Conservation (phyloP, 2,113 vertebrate genomes). For the Speoplatyrhinus poulsoni region DNA sequence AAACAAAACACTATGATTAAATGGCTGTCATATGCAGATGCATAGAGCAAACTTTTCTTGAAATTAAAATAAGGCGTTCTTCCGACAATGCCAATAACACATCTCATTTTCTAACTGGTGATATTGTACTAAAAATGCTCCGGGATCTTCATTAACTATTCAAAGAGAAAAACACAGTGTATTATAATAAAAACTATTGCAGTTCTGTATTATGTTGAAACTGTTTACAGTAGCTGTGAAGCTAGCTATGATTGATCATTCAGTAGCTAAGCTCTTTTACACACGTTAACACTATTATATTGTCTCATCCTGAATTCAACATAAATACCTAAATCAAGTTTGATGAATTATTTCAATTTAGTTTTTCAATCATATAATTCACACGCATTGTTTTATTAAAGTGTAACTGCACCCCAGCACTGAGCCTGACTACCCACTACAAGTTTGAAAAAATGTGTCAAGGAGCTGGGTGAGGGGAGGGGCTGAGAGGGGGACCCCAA, state of each 20-base stretch:
- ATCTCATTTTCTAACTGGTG: background rate
- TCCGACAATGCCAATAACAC: conserved; percentile 46
- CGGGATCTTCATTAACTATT: too few relatives aligned
- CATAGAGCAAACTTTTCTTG: conserved; percentile 48
- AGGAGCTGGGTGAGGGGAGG: too few relatives aligned
- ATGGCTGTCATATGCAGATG: conserved; percentile 55
- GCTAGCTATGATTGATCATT: too few relatives aligned
- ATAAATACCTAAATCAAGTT: conserved; percentile 27
- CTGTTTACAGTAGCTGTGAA: background rate
- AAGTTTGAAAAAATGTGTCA: too few relatives aligned
- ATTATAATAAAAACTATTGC: too few relatives aligned
- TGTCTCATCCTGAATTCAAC: conserved; percentile 22
- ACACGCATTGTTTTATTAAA: conserved; percentile 34
- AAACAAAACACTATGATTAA: conserved; percentile 49
- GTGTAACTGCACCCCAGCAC: too few relatives aligned
- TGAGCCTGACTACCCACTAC: too few relatives aligned
- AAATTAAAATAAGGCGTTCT: conserved; percentile 58
- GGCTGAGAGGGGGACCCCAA: too few relatives aligned
- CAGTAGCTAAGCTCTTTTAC: background rate
- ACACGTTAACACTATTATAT: conserved; percentile 27
- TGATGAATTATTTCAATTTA: conserved; percentile 30
- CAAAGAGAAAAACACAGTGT: too few relatives aligned
- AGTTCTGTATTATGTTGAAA: too few relatives aligned
- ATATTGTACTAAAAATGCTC: background rate
- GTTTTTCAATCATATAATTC: conserved; percentile 41